Evolutionary conservation across 1,140 invertebrate genomes (phyloP).

Genomic region (Manduca sexta): DNA sequence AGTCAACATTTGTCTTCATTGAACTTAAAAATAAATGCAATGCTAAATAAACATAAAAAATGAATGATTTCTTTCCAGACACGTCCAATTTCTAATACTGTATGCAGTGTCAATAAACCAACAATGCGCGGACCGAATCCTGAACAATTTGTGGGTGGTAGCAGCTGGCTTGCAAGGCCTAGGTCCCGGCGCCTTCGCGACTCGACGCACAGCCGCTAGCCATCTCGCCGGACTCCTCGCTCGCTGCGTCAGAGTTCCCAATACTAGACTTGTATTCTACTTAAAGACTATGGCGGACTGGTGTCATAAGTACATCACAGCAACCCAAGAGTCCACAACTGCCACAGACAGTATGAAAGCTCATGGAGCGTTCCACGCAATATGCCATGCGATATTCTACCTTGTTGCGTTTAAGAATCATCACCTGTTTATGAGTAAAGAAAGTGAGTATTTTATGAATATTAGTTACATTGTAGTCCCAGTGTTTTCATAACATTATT

Average conservation of each 20-base stretch:
- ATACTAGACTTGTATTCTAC: constrained; percentile 50
- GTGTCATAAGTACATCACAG: constrained; percentile 67
- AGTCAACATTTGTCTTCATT: not conserved
- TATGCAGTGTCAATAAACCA: constrained; percentile 67
- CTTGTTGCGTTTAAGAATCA: constrained; percentile 90
- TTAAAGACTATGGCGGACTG: constrained; percentile 64
- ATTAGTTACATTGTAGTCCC: no score
- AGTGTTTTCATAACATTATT: no score
- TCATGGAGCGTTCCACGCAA: constrained; percentile 90
- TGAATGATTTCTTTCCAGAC: constrained; percentile 41
- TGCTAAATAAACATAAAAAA: no score
- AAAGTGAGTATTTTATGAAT: constrained; percentile 75
- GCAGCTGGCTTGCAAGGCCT: constrained; percentile 46
- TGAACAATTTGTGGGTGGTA: constrained; percentile 50
- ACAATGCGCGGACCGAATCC: constrained; percentile 54
- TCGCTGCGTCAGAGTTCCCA: constrained; percentile 51
- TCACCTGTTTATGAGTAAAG: constrained; percentile 83
- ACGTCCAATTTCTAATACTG: constrained; percentile 64
- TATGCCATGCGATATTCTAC: constrained; percentile 94
- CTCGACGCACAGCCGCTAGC: constrained; percentile 54
- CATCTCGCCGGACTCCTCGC: constrained; percentile 60
- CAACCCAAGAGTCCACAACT: constrained; percentile 52
- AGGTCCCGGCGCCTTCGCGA: constrained; percentile 55
- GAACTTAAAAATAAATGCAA: not conserved
- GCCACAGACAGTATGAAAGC: constrained; percentile 69